These are phyloP conservation scores for Platysteira castanea DNA, from an alignment of 2,113 vertebrate genomes.

Conservation along the genomic window DNA sequence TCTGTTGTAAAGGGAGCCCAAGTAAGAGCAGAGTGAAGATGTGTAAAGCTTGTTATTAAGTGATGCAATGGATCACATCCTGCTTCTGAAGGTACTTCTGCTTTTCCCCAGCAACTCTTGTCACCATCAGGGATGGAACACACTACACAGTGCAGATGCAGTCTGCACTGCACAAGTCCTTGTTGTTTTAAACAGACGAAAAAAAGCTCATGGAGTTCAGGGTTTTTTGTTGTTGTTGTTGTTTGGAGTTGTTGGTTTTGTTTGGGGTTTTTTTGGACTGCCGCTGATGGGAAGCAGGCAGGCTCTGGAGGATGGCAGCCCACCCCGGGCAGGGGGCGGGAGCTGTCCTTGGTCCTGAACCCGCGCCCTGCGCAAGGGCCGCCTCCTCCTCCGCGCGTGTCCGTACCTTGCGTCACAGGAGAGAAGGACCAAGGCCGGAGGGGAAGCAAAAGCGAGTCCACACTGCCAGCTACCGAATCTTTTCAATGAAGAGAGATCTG, in stretches of 20 bases:
- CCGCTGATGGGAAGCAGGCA: background rate
- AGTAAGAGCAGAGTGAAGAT: background rate
- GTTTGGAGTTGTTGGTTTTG: background rate
- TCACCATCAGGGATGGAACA: background rate
- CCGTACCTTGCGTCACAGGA: background rate
- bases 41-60: background rate
- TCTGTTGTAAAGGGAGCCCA: background rate
- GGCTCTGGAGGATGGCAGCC: background rate
- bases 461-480: too few relatives aligned
- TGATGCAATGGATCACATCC: background rate
- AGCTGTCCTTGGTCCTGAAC: background rate
- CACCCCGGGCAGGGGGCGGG: rapidly evolving
- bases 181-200: background rate
- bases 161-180: background rate
- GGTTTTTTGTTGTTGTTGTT: too few relatives aligned
- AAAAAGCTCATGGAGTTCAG: background rate
- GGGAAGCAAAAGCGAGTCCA: background rate
- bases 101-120: background rate
- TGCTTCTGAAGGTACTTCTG: background rate
- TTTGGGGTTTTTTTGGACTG: background rate
- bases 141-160: too few relatives aligned
- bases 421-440: background rate
- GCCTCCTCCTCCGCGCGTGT: rapidly evolving
- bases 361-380: background rate
- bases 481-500: background rate